Percentiles rank a stretch among this genome's conserved stretches.
Evolutionary conservation across 2,113 vertebrate genomes (phyloP).

Genomic region (Stercorarius parasiticus): DNA sequence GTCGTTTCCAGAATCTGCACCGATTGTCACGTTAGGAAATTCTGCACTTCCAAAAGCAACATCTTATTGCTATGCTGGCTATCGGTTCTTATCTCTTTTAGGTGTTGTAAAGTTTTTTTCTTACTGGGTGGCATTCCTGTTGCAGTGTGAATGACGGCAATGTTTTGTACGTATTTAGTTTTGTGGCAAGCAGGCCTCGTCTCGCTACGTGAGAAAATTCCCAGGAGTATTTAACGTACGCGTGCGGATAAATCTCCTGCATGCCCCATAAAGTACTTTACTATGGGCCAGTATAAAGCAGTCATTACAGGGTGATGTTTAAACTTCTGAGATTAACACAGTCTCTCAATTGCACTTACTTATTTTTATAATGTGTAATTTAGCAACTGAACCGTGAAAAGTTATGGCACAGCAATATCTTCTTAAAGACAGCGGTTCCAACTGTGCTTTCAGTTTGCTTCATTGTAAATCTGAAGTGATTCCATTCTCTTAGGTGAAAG

Average conservation of each 20-base stretch:
- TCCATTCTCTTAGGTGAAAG: neutral
- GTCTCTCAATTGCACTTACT: conserved; percentile 59
- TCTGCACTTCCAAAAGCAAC: conserved; percentile 2
- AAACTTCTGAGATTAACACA: conserved; percentile 66
- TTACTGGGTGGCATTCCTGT: conserved; percentile 66
- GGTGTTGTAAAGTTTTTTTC: conserved; percentile 51
- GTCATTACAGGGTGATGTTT: conserved; percentile 48
- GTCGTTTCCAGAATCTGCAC: neutral
- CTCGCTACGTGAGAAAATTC: conserved; percentile 68
- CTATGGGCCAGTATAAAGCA: conserved; percentile 57
- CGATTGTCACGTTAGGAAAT: conserved; percentile 14
- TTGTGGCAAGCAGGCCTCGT: conserved; percentile 19
- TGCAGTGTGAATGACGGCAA: conserved; percentile 11
- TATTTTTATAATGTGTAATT: conserved; percentile 75
- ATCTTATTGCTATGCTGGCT: neutral
- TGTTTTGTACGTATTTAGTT: conserved; percentile 41
- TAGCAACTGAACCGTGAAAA: conserved; percentile 65
- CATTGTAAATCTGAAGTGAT: neutral
- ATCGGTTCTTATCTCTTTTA: conserved; percentile 26
- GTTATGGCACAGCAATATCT: neutral
- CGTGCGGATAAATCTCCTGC: conserved; percentile 64
- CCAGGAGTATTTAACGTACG: conserved; percentile 56
- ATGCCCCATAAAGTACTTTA: conserved; percentile 66
- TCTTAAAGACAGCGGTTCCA: neutral
- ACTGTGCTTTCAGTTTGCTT: neutral